Percentiles rank a stretch among this genome's conserved stretches.
These are phyloP conservation scores for Hapalemur alaotrensis DNA, from an alignment of 2,797 vertebrate species.

Conservation along the genomic window DNA sequence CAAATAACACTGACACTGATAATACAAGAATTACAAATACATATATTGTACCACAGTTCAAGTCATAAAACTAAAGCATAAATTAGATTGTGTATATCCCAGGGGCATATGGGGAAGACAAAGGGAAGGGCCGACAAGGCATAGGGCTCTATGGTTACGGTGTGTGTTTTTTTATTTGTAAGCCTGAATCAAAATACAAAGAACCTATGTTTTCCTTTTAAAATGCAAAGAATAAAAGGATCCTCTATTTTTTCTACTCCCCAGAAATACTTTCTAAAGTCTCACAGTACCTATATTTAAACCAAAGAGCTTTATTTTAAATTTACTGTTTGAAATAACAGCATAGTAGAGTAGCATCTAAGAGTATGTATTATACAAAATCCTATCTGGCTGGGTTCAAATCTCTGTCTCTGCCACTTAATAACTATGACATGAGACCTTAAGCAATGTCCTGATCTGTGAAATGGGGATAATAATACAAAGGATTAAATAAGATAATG, in stretches of 20 bases:
- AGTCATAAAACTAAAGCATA: slow-evolving; percentile 51
- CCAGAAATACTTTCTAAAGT: slow-evolving; percentile 36
- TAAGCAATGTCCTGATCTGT: slow-evolving; percentile 43
- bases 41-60: slow-evolving; percentile 21
- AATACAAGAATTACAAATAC: slow-evolving; percentile 53
- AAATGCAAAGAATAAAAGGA: slow-evolving; percentile 31
- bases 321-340: slow-evolving; percentile 14
- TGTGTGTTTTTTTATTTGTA: background rate
- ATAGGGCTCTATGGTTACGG: background rate
- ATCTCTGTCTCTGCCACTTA: slow-evolving; percentile 35
- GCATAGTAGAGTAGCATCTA: background rate
- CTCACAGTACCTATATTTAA: slow-evolving; percentile 29
- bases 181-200: slow-evolving; percentile 31
- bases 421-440: background rate
- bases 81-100: slow-evolving; percentile 53
- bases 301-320: slow-evolving; percentile 24
- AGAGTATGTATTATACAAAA: background rate
- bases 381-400: background rate
- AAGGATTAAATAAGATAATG: slow-evolving; percentile 23
- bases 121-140: background rate
- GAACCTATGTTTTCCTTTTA: background rate
- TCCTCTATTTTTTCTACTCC: background rate
- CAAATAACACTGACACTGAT: slow-evolving; percentile 17
- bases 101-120: background rate
- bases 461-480: slow-evolving; percentile 52